These are phyloP conservation scores for Polyodon spathula DNA, from an alignment of 2,113 vertebrate genomes.

Conservation along the genomic window DNA sequence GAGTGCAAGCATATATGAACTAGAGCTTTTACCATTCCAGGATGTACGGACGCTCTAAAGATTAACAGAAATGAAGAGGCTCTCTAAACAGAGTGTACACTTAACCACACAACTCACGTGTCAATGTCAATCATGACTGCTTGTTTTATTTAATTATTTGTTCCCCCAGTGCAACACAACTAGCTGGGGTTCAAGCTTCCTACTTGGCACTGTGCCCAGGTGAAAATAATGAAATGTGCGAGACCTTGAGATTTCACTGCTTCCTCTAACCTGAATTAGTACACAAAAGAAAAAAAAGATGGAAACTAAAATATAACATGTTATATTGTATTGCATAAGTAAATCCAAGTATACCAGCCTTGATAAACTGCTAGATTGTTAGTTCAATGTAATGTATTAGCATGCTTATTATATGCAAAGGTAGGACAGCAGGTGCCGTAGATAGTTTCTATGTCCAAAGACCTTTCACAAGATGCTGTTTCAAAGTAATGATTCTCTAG, in stretches of 20 bases:
- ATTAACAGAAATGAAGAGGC: no score
- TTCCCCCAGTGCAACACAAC: not conserved
- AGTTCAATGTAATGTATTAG: not conserved
- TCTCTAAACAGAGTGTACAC: no score
- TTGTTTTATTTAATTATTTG: no score
- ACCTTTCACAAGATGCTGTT: no score
- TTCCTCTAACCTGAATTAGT: constrained; percentile 26
- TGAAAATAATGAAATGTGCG: constrained; percentile 19
- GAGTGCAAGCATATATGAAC: no score
- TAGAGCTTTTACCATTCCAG: no score
- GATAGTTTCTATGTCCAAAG: no score
- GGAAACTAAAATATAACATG: constrained; percentile 7
- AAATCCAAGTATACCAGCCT: constrained; percentile 19
- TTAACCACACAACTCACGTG: no score
- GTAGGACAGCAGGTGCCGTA: not conserved
- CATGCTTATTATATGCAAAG: not conserved
- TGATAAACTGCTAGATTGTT: not conserved
- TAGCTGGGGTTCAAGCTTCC: constrained; percentile 15
- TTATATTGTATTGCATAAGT: constrained; percentile 17
- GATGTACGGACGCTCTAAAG: no score
- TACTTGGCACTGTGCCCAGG: constrained; percentile 26
- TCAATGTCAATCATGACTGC: no score
- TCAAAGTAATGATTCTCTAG: no score
- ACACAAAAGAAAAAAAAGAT: constrained; percentile 27
- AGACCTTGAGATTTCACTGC: constrained; percentile 4